A percentile compares a stretch with the other conserved stretches of the same genome.
Conservation (phyloP, 2,797 vertebrate species). For the Hybognathus amarus region DNA sequence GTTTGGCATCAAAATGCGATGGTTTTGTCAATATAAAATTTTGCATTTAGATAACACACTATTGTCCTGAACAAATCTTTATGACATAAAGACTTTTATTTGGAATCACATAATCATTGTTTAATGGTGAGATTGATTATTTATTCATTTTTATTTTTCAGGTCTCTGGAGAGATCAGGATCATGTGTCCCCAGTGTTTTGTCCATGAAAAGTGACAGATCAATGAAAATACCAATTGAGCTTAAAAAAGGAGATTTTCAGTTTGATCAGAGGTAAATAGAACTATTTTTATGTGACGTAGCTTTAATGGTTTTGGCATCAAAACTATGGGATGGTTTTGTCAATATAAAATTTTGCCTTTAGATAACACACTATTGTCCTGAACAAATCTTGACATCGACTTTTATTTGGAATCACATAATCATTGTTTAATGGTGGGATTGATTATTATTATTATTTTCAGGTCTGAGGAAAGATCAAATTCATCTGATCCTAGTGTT, state of each 20-base stretch:
- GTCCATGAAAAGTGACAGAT: conserved; percentile 1
- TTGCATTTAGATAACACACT: background rate
- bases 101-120: background rate
- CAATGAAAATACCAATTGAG: background rate
- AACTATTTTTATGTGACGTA: too few relatives aligned
- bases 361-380: background rate
- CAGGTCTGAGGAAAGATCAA: background rate
- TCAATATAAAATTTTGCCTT: too few relatives aligned
- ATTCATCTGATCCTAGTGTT: background rate
- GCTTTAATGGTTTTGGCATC: background rate
- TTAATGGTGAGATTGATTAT: background rate
- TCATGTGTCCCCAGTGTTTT: background rate
- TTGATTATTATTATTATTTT: conserved; percentile 44
- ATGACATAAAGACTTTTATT: background rate
- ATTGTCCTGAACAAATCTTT: background rate
- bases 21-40: too few relatives aligned
- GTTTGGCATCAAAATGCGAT: background rate
- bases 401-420: background rate
- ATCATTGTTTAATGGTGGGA: background rate
- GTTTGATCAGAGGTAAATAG: background rate
- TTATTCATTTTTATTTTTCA: conserved; percentile 52
- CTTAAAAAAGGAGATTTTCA: background rate
- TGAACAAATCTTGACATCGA: background rate
- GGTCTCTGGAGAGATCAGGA: background rate
- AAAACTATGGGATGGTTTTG: too few relatives aligned